Conservation (phyloP, 2,113 vertebrate genomes). For the Grammomys dolichurus region DNA sequence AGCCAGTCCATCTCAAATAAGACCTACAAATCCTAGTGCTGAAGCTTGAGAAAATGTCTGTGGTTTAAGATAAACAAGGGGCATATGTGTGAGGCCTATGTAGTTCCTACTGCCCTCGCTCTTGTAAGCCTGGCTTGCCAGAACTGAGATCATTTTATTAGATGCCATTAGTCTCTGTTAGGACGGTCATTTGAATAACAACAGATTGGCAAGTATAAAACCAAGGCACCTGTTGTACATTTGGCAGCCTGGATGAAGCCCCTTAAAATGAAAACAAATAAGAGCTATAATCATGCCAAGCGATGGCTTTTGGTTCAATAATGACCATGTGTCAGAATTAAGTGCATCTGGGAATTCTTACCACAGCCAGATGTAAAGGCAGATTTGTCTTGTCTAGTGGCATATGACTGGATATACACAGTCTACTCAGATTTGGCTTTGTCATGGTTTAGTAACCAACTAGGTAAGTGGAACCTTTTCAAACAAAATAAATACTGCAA, state of each 20-base stretch:
- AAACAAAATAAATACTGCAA: slow-evolving; percentile 39
- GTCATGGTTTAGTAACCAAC: slow-evolving; percentile 57
- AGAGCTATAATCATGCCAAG: slow-evolving; percentile 77
- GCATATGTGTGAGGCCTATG: slow-evolving; percentile 32
- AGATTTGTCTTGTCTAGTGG: slow-evolving; percentile 81
- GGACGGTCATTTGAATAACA: slow-evolving; percentile 80
- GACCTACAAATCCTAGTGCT: slow-evolving; percentile 41
- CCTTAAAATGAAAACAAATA: slow-evolving; percentile 81
- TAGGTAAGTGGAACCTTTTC: slow-evolving; percentile 62
- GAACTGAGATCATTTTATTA: slow-evolving; percentile 78
- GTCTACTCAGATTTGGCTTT: slow-evolving; percentile 68
- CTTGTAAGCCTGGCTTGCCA: slow-evolving; percentile 61
- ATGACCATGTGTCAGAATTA: slow-evolving; percentile 84
- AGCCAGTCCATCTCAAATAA: slow-evolving; percentile 54
- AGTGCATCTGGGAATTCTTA: slow-evolving; percentile 81
- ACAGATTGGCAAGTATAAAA: slow-evolving; percentile 80
- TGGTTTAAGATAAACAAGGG: slow-evolving; percentile 33
- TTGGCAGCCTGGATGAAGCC: slow-evolving; percentile 75
- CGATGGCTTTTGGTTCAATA: slow-evolving; percentile 78
- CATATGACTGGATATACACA: slow-evolving; percentile 69
- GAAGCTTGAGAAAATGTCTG: slow-evolving; percentile 40
- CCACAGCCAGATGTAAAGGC: slow-evolving; percentile 82
- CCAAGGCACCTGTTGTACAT: slow-evolving; percentile 80
- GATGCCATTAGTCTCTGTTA: slow-evolving; percentile 79
- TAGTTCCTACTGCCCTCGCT: background rate